Percentiles rank a stretch among this genome's conserved stretches.
Evolutionary conservation across 2,888 invertebrate genomes (phyloP).

Genomic region (Patella pellucida): DNA sequence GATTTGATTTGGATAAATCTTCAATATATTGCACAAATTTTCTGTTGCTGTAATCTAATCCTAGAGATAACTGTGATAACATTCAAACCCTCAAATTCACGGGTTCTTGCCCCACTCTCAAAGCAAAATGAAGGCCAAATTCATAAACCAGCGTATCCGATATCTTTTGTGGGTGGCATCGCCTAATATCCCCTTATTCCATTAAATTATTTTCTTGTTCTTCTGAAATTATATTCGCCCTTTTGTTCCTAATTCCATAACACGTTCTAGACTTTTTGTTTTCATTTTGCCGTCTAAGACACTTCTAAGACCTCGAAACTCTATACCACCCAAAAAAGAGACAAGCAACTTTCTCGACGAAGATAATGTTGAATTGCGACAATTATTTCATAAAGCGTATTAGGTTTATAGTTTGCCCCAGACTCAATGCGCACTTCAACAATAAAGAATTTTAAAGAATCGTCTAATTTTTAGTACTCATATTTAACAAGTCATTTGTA

Average conservation of each 20-base stretch:
- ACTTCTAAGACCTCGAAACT: not conserved
- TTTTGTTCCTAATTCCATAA: not conserved
- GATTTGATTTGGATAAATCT: slow-evolving; percentile 9
- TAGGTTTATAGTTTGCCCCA: not conserved
- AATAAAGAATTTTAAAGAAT: not conserved
- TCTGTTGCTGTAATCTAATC: not conserved
- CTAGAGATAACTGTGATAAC: not conserved
- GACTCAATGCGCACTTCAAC: not conserved
- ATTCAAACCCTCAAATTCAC: not conserved
- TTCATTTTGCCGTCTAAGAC: slow-evolving; percentile 11
- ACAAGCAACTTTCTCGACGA: too few species aligned
- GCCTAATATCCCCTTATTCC: not conserved
- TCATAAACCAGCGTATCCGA: too few species aligned
- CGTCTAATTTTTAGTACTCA: not conserved
- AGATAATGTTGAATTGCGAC: not conserved
- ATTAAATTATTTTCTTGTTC: slow-evolving; percentile 8
- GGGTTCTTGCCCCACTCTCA: slow-evolving; percentile 3
- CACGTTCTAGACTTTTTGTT: not conserved
- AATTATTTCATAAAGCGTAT: not conserved
- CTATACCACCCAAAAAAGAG: not conserved
- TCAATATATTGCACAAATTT: not conserved
- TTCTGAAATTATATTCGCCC: not conserved
- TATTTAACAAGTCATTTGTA: too few species aligned
- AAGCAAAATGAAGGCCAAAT: slow-evolving; percentile 6
- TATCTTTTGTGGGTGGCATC: slow-evolving; percentile 9